These are phyloP conservation scores for Pandemis heparana DNA, from an alignment of 2,888 invertebrate species.

Conservation along the genomic window DNA sequence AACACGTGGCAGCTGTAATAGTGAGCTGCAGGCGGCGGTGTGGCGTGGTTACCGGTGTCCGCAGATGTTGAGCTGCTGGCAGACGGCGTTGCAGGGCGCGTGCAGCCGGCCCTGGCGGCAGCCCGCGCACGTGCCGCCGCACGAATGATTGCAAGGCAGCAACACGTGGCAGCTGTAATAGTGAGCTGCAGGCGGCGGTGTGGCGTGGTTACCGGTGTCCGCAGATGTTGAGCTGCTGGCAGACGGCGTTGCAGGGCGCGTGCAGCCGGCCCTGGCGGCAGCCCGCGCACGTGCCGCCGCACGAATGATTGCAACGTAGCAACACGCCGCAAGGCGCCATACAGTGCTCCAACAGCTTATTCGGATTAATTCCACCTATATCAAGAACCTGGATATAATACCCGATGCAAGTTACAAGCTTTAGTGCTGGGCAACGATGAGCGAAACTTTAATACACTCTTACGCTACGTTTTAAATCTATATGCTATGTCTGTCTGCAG, in stretches of 20 bases:
- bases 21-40: too few relatives aligned
- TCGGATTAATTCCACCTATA: conserved; percentile 28
- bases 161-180: conserved; percentile 14
- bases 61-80: conserved; percentile 86
- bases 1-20: conserved; percentile 59
- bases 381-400: neutral
- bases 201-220: conserved; percentile 56
- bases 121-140: conserved; percentile 82
- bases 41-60: conserved; percentile 56
- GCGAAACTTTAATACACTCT: too few relatives aligned
- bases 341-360: conserved; percentile 69
- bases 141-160: conserved; percentile 81
- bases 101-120: conserved; percentile 88
- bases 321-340: conserved; percentile 66
- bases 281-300: conserved; percentile 82
- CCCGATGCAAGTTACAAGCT: neutral
- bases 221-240: conserved; percentile 86
- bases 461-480: too few relatives aligned
- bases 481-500: too few relatives aligned
- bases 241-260: conserved; percentile 81
- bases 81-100: conserved; percentile 81
- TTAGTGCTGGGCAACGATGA: neutral
- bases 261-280: conserved; percentile 88
- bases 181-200: neutral
- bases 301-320: conserved; percentile 81